Base-by-base conservation (phyloP, 2,888 invertebrate species). In the Chalcosyrphus nemorum region DNA sequence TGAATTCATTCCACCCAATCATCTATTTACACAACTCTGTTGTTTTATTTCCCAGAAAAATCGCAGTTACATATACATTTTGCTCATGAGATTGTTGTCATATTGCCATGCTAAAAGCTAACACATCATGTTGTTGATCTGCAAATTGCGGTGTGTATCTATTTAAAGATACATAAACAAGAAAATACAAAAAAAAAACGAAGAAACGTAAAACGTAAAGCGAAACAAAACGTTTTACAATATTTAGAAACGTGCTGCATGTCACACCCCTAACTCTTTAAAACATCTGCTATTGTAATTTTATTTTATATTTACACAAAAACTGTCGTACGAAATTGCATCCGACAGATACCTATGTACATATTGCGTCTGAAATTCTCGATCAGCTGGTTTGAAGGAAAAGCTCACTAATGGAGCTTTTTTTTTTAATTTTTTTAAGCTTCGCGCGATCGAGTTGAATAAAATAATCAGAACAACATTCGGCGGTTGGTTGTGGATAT, bases 241-340 rank as follows among this genome's bases (percentile, higher is more conserved):
- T n/a, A n/a, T 63, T 38, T 50, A 81, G 35, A 75, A 81, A 81
- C 81, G 81, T 81, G 81, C 77, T 77, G 19, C 56, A 43, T 66
- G 78, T 84, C 82, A 84, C 82, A 84, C 82, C 82, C 82, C 82
- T 68, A 57, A 72, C 27, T 82, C 24, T 52, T n/a, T 21, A 5
- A 75, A 59, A 65, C 70, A 81, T 76, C 63, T 81, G 71, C 70
- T 65, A 76, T 4, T 38, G 29, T 17, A 70, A 81, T 74, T n/a
- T 74, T 77, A 50, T 59, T 43, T 7, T 70, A n/a, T 71, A 78
- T 66, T 78, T 61, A 74, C 76, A 56, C 43, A 47, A 32, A 50
- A 50, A 19, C 35, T 78, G 65, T 59, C 19, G 50, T 68, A 27
- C 15, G 13, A 45, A 56, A 59, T 27, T 80, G 84, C 80, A 84